These are phyloP conservation scores for Falco berigora DNA, from an alignment of 2,797 vertebrate genomes.

Conservation along the genomic window DNA sequence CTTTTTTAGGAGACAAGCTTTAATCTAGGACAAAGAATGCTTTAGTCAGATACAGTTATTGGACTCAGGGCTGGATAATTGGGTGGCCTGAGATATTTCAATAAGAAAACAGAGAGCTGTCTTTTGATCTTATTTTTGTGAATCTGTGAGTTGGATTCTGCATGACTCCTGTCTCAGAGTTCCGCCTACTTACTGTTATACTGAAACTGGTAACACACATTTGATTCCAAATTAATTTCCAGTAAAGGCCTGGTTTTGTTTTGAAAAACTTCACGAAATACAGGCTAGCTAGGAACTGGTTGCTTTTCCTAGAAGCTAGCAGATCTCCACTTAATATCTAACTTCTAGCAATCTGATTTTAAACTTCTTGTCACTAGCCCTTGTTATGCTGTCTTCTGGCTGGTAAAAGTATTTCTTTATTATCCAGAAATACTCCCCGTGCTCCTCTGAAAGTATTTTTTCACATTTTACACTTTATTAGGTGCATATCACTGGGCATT, in stretches of 20 bases:
- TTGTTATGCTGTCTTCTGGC: neutral
- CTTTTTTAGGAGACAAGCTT: neutral
- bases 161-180: neutral
- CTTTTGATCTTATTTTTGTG: neutral
- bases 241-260: neutral
- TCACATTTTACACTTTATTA: neutral
- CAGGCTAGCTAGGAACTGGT: neutral
- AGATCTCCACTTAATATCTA: neutral
- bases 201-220: rapidly evolving
- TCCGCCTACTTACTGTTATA: neutral
- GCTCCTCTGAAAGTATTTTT: neutral
- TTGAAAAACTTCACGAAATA: neutral
- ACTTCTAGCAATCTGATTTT: neutral
- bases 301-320: neutral
- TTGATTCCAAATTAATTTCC: neutral
- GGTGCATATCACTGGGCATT: neutral
- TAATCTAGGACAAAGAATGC: slow-evolving; percentile 34
- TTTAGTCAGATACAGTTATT: slow-evolving; percentile 18
- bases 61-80: neutral
- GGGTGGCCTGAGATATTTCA: slow-evolving; percentile 8
- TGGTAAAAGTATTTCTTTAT: neutral
- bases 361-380: neutral
- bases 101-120: neutral
- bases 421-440: neutral
- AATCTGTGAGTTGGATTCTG: neutral